Evolutionary conservation across 2,113 vertebrate species (phyloP), one percentile per base, ranked within the genome.

Genomic region (Ameiurus melas): DNA sequence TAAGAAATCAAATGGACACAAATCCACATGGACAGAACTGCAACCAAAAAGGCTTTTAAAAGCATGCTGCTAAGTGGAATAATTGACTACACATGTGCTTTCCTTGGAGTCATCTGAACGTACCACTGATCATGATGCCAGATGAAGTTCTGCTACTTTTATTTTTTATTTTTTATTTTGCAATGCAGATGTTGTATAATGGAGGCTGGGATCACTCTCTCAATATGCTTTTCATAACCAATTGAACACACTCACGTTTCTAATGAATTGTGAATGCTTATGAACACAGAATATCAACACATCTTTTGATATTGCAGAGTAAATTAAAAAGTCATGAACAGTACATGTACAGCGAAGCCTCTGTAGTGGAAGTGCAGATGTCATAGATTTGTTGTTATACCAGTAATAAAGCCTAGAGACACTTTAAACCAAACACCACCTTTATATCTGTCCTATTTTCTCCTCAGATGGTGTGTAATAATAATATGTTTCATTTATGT

Each of bases 1-100:
- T 91, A 91, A 91, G 92, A 91, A 62, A 84, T 81, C 79, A 80
- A 85, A 85, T 33, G 84, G 16, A 89, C 82, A 83, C 83, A 90
- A 85, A 83, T 90, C 86, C 89, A 75, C 83, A 83, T 87, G 89
- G 89, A 86, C 30, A 79, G 81, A 84, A 88, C 33, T 51, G 86
- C 87, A 84, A 79, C 85, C 81, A 88, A 89, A 86, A 75, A 73
- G 86, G 51, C 80, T 55, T 47, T 83, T 82, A 83, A 87, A 83
- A 83, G 79, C 66, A n/a, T 83, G 25, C 36, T 87, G 53, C 33
- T 86, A 70, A 86, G 84, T 79, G 58, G 84, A 83, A 73, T 80
- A 81, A 89, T 87, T 84, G 64, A 80, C 75, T 82, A 43, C 84
- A 85, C 77, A 85, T 83, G 79, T 83, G 78, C 85, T 87, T 89